Base-by-base conservation (phyloP, 2,113 vertebrate genomes). In the Craseonycteris thonglongyai region DNA sequence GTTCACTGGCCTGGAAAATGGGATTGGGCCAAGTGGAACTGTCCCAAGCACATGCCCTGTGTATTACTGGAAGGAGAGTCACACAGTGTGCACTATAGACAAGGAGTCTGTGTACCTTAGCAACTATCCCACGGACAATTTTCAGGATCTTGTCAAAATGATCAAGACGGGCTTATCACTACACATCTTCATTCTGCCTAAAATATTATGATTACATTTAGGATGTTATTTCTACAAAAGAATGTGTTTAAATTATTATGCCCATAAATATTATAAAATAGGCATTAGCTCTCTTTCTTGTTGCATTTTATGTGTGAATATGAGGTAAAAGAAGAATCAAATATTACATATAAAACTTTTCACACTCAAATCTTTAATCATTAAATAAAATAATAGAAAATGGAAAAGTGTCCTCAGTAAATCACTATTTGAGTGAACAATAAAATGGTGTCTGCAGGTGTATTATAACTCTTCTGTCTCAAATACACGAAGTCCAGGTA, bases 1-100 rank as follows among this genome's bases (percentile, higher is more conserved):
- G 94, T 45, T 97, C 97, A 95, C 21, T 89, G 85, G 97, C 87
- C 71, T 93, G 94, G 93, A 96, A 98, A 97, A 98, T 69, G n/a
- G 66, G 96, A 92, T 74, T 59, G 97, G 96, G 92, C 85, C 69
- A 98, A 91, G 65, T 95, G 93, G 95, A 94, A 97, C 79, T 71
- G 49, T 68, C 96, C 97, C 96, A 96, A 96, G 81, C 68, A 75
- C 90, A 94, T 30, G 40, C 51, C 88, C 93, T 91, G 54, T 88
- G 66, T 83, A 94, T 95, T 95, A 81, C 92, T 94, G 90, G 90
- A 97, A 96, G 90, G 92, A 92, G 59, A 97, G 68, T 90, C 74
- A 81, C 14, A 59, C 13, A 38, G 24, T 21, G 42, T 78, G 68
- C 72, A 47, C 38, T 79, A 79, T 1, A 65, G 89, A 94, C 58